Evolutionary conservation across 2,888 invertebrate genomes (phyloP), one percentile per base, ranked within the genome.

Genomic region (Conistra vaccinii): DNA sequence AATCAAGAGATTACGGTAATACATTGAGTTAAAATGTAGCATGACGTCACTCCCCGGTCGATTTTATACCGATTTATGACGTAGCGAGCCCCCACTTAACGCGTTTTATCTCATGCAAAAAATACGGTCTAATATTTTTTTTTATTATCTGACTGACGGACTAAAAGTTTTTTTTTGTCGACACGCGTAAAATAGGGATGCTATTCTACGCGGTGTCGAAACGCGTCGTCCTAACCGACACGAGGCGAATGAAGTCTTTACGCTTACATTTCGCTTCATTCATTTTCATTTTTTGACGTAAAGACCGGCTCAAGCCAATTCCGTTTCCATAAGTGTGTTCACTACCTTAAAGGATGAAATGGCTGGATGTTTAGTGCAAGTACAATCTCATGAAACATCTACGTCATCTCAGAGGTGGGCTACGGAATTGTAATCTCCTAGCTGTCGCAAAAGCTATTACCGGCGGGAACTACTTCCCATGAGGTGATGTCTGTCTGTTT

Each of bases 381-480:
- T 26, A 35, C 35, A 35, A 35, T 17, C 48, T 39, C 29, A 57
- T 32, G 42, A 61, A 10, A 51, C 17, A 14, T 51, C 42, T 23
- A 29, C n/a, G 10, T 45, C 32, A 32, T 53, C 32, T 68, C 32
- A 32, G 6, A 51, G 51, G 26, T 68, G 23, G 5, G 45, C 53
- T 14, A 29, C 68, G 51, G 75, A 69, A 53, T 61, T 76, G 76
- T 61, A 76, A 76, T 76, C 53, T 76, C 76, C 76, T 76, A 69
- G 17, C 32, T 61, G 61, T 17, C 35, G 45, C 45, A 35, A 45
- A 61, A 35, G 45, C 69, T 55, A 76, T 76, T 76, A 76, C 76
- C 76, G 76, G 39, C 76, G 61, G 69, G 53, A 61, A 69, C 53
- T 45, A 39, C 29, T 69, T 61, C 69, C 76, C n/a, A 45, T 69